Conservation (phyloP, 2,113 vertebrate genomes). For the Pipa parva region DNA sequence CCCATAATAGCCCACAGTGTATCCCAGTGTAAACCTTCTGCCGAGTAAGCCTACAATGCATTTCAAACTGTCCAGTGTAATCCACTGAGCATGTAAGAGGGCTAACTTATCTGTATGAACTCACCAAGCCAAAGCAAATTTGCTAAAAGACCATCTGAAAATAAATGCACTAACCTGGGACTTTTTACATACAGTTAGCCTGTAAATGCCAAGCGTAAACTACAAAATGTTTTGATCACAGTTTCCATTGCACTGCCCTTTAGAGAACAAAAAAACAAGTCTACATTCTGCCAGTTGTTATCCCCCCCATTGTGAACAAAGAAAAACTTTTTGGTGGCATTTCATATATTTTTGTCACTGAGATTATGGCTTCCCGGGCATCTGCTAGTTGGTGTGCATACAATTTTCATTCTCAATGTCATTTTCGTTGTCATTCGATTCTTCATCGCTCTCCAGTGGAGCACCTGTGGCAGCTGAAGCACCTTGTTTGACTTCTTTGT, state of each 20-base stretch:
- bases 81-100: conserved; percentile 10
- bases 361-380: conserved; percentile 82
- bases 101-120: conserved; percentile 57
- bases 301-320: conserved; percentile 65
- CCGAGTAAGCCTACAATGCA: background rate
- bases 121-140: conserved; percentile 70
- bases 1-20: too few relatives aligned
- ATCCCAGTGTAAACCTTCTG: too few relatives aligned
- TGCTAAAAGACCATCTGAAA: conserved; percentile 69
- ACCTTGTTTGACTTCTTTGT: conserved; percentile 79
- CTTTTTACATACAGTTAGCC: conserved; percentile 72
- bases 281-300: conserved; percentile 75
- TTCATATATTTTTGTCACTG: conserved; percentile 60
- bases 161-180: conserved; percentile 70
- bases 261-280: conserved; percentile 62
- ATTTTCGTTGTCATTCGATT: conserved; percentile 74
- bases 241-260: conserved; percentile 72
- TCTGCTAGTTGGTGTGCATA: conserved; percentile 91
- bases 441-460: conserved; percentile 76
- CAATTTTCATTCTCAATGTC: conserved; percentile 80
- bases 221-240: conserved; percentile 70
- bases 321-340: conserved; percentile 59
- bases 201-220: conserved; percentile 74
- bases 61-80: background rate
- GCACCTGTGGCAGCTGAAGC: conserved; percentile 72